Evolutionary conservation across 1,140 invertebrate species (phyloP), one percentile per base, ranked within the genome.

Genomic region (Sesamia nonagrioides): DNA sequence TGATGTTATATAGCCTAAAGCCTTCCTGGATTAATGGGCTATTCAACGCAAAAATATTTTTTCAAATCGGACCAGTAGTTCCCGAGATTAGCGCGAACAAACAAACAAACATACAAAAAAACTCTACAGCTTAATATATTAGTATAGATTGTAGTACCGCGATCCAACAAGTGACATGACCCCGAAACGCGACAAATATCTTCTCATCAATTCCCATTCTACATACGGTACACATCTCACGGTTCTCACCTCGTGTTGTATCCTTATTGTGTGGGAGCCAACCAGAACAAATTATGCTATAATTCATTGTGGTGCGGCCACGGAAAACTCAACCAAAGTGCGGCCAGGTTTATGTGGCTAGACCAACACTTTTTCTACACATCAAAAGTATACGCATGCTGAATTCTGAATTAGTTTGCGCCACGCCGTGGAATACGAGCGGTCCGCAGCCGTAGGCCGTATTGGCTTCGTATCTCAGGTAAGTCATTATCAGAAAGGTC

Each of bases 281-380:
- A 74, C 18, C 18, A 60, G 45, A 86, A 86, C 84, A 84, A 86
- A 86, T 86, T 86, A 82, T 84, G 80, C 80, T 86, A 86, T 86
- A 79, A 86, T 66, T 86, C 82, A 82, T 78, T 79, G 77, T 61
- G 79, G 69, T 63, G 73, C 79, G 72, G 69, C 74, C 66, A 60
- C 77, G 80, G 58, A 69, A 85, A 85, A 80, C 80, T 81, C 60
- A 76, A 63, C 71, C 71, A 74, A 74, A 74, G 54, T 74, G 54
- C 71, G 27, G 37, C 35, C 71, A 74, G 54, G 35, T 74, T 60
- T 74, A 60, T 60, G 54, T 74, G 71, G 54, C 71, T 45, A 72
- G 68, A 74, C 71, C 71, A 74, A 74, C 71, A 74, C 71, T 74
- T 74, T 74, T 74, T 74, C 71, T 45, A 74, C 71, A 45, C 54